Base-by-base conservation (phyloP, 2,113 vertebrate species). In the Uria lomvia region DNA sequence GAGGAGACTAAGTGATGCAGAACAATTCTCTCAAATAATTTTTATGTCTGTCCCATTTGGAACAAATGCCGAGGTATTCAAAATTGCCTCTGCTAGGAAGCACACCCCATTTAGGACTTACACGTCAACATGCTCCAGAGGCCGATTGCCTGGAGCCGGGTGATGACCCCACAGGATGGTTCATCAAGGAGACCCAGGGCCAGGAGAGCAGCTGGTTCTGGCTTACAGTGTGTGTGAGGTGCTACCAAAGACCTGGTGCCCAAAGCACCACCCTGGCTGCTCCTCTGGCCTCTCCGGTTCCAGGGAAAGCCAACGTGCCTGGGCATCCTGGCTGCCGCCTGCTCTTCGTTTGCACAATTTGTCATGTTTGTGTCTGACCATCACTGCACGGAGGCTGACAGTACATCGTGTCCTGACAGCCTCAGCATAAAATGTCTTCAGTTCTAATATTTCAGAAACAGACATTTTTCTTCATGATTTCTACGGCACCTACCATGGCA, bases 241-340 rank as follows among this genome's bases (percentile, higher is more conserved):
- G 23, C 23, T 27, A 45, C 34, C 22, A 40, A 45, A 29, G 59
- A 40, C 20, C 11, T 17, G 27, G 34, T 58, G 14, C 18, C 27
- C 59, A 34, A 16, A 18, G 14, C 19, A 72, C 10, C 32, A 21
- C 26, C 32, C 38, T 34, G 50, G 30, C 27, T 45, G 30, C 26
- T 59, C 50, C 50, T 40, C 43, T 5, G 5, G 20, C 14, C 12
- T 59, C 58, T 22, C 45, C 3, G 1, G 23, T n/a, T 60, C 52
- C 52, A 73, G 29, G 29, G 21, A 59, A 83, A 58, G 30, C 34
- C 58, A 65, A 43, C 2, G 0, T 1, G 2, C 1, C 0, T 5
- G 12, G 30, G 29, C 14, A 17, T 15, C 1, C 1, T 45, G 15
- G 45, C 34, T 40, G 36, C 20, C 1, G 2, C 65, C 34, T 27